These are phyloP conservation scores for Salminus brasiliensis DNA, from an alignment of 2,113 vertebrate genomes.

Conservation along the genomic window DNA sequence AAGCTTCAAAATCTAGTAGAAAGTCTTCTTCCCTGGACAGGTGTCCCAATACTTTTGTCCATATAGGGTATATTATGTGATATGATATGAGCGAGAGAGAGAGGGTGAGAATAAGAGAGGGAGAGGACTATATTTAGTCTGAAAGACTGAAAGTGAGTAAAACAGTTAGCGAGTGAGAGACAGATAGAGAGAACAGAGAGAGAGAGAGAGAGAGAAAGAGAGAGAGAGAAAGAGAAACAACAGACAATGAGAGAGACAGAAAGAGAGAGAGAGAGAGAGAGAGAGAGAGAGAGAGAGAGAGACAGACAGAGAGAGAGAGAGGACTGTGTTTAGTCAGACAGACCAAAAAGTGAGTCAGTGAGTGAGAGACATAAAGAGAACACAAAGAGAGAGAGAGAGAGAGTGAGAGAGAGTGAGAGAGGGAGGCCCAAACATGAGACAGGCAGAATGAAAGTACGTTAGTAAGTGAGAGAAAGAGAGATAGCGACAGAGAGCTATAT, in stretches of 20 bases:
- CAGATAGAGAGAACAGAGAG: not conserved
- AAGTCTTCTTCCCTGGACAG: too few species aligned
- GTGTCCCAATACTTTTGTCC: too few species aligned
- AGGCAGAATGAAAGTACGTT: too few species aligned
- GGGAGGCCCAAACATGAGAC: too few species aligned
- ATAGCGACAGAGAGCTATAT: not conserved
- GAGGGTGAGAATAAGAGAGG: not conserved
- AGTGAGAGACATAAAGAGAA: not conserved
- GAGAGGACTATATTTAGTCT: not conserved
- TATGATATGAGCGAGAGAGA: not conserved
- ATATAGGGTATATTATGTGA: too few species aligned
- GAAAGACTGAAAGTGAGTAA: not conserved
- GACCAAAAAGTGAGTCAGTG: too few species aligned
- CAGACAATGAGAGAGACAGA: not conserved
- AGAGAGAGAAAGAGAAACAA: too few species aligned
- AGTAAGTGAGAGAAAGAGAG: not conserved
- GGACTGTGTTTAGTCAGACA: too few species aligned
- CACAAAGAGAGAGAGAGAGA: not conserved
- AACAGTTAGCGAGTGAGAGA: not conserved
- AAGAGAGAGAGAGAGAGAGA: not conserved
- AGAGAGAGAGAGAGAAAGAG: not conserved
- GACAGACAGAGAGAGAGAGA: too few species aligned
- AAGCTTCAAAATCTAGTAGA: too few species aligned
- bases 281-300: not conserved
- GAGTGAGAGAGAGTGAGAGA: not conserved